Base-by-base conservation (phyloP, 2,113 vertebrate species). In the Ceuthmochares aereus region DNA sequence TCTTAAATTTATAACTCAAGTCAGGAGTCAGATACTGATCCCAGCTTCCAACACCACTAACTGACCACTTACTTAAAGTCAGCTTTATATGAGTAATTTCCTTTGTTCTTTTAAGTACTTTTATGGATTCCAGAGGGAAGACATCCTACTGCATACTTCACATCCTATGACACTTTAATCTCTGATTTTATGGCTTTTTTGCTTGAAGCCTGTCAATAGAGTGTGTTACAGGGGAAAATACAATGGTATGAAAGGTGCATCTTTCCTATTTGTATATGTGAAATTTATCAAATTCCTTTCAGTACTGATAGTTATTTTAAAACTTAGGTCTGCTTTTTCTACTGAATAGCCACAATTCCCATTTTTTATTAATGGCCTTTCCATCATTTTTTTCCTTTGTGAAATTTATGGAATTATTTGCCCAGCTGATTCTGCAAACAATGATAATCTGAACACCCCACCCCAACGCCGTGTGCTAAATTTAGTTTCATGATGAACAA, bases 401-500 rank as follows among this genome's bases (percentile, higher is more conserved):
- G 56, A 52, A 58, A 56, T 47, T 13, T 16, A 70, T 21, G 13
- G 14, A 55, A 27, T 42, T 51, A 7, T 68, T 74, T 78, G 51
- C 62, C 52, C 4, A 81, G 43, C 36, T n/a, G 16, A 56, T 52
- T 84, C 43, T 60, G 52, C 21, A 67, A 86, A 70, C 37, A 22
- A 13, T 14, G 4, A 58, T 10, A 42, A 79, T 42, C 42, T 40
- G 55, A 73, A 75, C 5, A 51, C 14, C 14, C 2, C 3, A 21
- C 36, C 55, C 15, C 82, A 84, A 84, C 2, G 22, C 77, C 60
- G 64, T 80, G 30, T 56, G 49, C 97, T 96, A 82, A 68, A 97
- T 89, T 88, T 95, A 97, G 93, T 91, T 91, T 95, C 98, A 96
- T 96, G 87, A 97, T 97, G 89, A 98, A 86, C 90, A 95, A 80